Percentiles rank a stretch among this genome's conserved stretches.
phyloP scores from a whole-genome alignment of 1,140 invertebrate genomes.

The Bombus waltoni region DNA sequence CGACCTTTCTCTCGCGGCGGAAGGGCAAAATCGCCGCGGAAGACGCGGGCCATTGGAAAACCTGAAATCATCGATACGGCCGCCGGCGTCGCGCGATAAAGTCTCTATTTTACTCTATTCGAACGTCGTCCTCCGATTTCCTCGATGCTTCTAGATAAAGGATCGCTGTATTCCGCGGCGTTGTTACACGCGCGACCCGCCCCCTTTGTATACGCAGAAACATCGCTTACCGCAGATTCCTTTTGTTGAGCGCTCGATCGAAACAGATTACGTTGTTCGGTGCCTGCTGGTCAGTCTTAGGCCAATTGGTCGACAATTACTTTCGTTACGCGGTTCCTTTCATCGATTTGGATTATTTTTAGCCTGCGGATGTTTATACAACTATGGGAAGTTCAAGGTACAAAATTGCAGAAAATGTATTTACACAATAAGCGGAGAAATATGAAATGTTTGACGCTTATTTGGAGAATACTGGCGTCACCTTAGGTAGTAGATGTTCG shows the following conservation, averaged over 20 bases:
- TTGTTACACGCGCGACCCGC: background rate
- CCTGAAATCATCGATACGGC: conserved; percentile 56
- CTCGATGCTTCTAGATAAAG: conserved; percentile 58
- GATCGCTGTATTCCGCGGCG: conserved; percentile 28
- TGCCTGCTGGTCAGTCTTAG: conserved; percentile 50
- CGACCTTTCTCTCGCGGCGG: background rate
- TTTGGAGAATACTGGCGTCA: no score
- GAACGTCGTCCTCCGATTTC: conserved; percentile 21
- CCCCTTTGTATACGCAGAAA: no score
- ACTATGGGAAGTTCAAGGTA: no score
- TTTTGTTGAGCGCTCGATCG: conserved; percentile 40
- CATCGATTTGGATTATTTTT: background rate
- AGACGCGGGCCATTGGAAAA: conserved; percentile 37
- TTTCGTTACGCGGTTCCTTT: background rate
- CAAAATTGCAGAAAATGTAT: no score
- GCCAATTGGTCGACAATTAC: conserved; percentile 37
- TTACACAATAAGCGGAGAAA: no score
- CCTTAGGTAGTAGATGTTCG: no score
- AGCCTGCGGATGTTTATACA: no score
- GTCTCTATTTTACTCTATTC: conserved; percentile 28
- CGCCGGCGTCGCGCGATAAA: conserved; percentile 46
- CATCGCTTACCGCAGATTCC: conserved; percentile 34
- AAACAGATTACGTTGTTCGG: conserved; percentile 61
- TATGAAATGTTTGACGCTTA: no score
- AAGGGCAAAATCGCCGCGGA: conserved; percentile 24